Base-by-base conservation (phyloP, 2,113 vertebrate genomes). In the Oncorhynchus tshawytscha region DNA sequence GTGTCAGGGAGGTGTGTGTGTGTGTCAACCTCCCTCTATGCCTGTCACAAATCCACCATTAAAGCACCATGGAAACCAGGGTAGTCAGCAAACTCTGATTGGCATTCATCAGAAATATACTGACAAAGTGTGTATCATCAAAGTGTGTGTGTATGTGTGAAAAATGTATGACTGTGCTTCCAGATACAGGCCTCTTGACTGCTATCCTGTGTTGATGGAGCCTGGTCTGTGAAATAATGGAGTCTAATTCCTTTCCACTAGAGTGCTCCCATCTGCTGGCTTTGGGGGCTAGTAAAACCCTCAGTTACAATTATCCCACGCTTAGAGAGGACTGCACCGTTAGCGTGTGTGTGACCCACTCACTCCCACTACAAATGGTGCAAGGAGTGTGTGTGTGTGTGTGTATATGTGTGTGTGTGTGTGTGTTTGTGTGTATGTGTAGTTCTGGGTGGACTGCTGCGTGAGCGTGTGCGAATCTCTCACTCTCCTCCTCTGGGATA, bases 161-260 rank as follows among this genome's bases (percentile, higher is more conserved):
- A 39, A 20, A 57, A 15, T 15, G 54, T 57, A 57, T 45, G 39
- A 45, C 39, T 45, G 39, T 45, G 8, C 39, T 45, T 45, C 39
- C 39, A 45, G 9, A 57, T 57, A 57, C 54, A 57, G 54, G 15
- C 54, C 18, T 57, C 54, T 20, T 57, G 13, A 57, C 15, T 57
- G 72, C 74, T 75, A 22, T 71, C 60, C 72, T 25, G 31, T 48
- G 76, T 69, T 83, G 66, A 69, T 79, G 81, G 77, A 76, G 31
- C 71, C 74, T 73, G 66, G 81, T 73, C 83, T 82, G 25, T 68
- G 74, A 82, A 90, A 86, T 90, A 88, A 90, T 91, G 87, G 84
- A 88, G 80, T 87, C 79, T 88, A 86, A 90, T 90, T 89, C 78
- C 76, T 89, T 89, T 88, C 87, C 86, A 88, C 85, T 79, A 84